Conservation (phyloP, 2,888 invertebrate species). For the Taphrorychus bicolor region DNA sequence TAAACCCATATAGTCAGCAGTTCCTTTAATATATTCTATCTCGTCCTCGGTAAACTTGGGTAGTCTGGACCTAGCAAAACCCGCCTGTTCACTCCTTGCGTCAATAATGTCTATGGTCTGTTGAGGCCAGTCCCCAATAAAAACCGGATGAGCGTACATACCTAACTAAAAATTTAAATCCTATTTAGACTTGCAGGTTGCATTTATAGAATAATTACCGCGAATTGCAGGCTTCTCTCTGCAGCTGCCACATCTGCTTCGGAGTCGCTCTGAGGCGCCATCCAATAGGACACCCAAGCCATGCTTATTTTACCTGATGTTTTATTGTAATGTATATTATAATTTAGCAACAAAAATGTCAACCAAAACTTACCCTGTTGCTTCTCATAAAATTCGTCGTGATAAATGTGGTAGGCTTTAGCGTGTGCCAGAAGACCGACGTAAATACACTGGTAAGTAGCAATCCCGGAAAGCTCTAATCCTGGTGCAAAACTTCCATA, state of each 20-base stretch:
- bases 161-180: conserved; percentile 43
- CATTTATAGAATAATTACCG: not conserved
- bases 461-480: conserved; percentile 7
- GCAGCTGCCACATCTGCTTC: conserved; percentile 5
- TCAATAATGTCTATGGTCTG: conserved; percentile 67
- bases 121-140: conserved; percentile 70
- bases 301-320: conserved; percentile 32
- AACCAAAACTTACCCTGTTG: conserved; percentile 48
- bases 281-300: conserved; percentile 16
- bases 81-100: conserved; percentile 60
- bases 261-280: conserved; percentile 1
- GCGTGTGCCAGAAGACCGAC: conserved; percentile 60
- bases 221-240: conserved; percentile 53
- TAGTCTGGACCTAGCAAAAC: conserved; percentile 66
- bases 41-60: conserved; percentile 69
- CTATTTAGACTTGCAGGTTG: not conserved
- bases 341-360: too few relatives aligned
- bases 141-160: conserved; percentile 64
- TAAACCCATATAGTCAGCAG: conserved; percentile 64
- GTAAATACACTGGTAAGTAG: conserved; percentile 66
- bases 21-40: conserved; percentile 65
- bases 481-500: conserved; percentile 40
- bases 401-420: conserved; percentile 56
- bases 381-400: conserved; percentile 53
- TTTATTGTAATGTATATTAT: too few relatives aligned